Percentiles rank a stretch among this genome's conserved stretches.
Evolutionary conservation across 2,113 vertebrate genomes (phyloP).

Genomic region (Taxidea taxus): DNA sequence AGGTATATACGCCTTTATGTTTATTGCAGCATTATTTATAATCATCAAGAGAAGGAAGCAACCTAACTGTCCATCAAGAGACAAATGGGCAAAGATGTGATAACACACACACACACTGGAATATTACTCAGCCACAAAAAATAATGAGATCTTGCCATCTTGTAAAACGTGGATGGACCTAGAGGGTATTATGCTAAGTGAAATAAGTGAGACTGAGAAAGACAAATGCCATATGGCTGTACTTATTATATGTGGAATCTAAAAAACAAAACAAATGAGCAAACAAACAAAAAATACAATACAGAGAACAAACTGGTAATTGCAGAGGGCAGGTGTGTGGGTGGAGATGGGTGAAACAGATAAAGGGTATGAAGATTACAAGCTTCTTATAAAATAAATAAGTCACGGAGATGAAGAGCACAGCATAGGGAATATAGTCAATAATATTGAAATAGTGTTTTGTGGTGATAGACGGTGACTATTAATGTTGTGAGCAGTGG

Average conservation of each 20-base stretch:
- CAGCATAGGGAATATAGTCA: background rate
- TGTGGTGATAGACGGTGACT: background rate
- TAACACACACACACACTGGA: background rate
- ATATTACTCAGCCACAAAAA: background rate
- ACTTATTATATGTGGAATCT: background rate
- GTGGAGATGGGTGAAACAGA: background rate
- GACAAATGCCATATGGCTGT: background rate
- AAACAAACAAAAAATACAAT: background rate
- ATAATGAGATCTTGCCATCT: background rate
- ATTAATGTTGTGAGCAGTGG: background rate
- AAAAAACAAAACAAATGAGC: background rate
- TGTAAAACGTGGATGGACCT: background rate
- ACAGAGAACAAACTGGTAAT: background rate
- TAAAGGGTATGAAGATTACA: background rate
- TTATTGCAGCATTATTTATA: background rate
- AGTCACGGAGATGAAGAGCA: background rate
- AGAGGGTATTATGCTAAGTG: background rate
- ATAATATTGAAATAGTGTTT: background rate
- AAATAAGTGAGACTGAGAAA: background rate
- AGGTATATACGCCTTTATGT: background rate
- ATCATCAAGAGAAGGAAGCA: background rate
- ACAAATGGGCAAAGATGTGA: background rate
- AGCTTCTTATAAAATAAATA: background rate
- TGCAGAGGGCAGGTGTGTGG: background rate
- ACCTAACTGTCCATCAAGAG: background rate